phyloP scores from a whole-genome alignment of 2,797 vertebrate genomes.

The Hippopotamyrus pictus region DNA sequence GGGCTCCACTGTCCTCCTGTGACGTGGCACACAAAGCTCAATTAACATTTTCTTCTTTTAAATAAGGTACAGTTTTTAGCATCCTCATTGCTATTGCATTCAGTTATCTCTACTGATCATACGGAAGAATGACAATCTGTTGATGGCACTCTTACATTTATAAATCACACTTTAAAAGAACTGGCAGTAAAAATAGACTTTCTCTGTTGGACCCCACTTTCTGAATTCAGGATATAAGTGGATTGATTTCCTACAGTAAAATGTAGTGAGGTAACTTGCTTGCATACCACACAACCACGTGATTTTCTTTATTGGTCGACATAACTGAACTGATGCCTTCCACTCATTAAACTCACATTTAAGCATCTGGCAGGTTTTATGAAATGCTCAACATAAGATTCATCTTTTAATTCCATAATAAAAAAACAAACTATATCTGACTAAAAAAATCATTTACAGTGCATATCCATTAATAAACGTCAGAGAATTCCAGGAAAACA shows the following conservation, averaged over 20 bases:
- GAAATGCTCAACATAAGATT: background rate
- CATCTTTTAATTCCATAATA: background rate
- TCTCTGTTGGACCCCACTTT: background rate
- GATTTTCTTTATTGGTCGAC: background rate
- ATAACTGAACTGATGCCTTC: background rate
- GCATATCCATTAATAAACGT: background rate
- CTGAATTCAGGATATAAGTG: background rate
- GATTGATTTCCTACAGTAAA: background rate
- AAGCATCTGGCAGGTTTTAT: background rate
- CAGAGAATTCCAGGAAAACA: background rate
- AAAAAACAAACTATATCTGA: background rate
- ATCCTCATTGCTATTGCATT: background rate
- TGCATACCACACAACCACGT: background rate
- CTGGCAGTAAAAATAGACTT: background rate
- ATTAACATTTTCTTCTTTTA: background rate
- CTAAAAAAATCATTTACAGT: background rate
- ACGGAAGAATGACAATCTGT: background rate
- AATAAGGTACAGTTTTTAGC: background rate
- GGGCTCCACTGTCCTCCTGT: background rate
- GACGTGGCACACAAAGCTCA: background rate
- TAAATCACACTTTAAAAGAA: background rate
- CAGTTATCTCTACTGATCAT: background rate
- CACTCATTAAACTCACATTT: background rate
- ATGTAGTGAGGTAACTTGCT: background rate
- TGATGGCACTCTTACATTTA: background rate